Evolutionary conservation across 2,797 vertebrate species (phyloP).

Genomic region (Sebastes taczanowskii): DNA sequence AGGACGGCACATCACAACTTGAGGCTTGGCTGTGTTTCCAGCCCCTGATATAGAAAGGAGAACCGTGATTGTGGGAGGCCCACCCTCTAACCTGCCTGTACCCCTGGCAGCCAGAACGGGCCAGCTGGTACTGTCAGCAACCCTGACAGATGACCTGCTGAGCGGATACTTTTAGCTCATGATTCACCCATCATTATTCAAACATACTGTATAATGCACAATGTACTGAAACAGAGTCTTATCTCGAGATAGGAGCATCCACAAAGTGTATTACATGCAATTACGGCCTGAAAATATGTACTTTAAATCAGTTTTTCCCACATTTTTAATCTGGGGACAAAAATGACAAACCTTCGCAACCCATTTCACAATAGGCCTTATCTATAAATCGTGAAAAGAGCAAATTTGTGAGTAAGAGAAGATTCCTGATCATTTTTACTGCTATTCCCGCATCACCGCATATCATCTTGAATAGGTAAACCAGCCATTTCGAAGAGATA

Average conservation of each 20-base stretch:
- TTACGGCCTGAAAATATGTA: background rate
- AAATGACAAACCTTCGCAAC: no score
- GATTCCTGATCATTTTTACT: no score
- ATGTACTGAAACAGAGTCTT: slow-evolving; percentile 4
- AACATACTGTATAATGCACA: slow-evolving; percentile 43
- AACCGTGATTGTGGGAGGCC: slow-evolving; percentile 64
- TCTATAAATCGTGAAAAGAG: no score
- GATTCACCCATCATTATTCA: slow-evolving; percentile 70
- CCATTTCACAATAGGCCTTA: no score
- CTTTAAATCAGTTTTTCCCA: background rate
- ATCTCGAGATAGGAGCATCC: background rate
- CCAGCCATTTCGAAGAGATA: no score
- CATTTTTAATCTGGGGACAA: no score
- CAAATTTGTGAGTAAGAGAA: no score
- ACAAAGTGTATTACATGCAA: background rate
- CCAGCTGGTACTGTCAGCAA: slow-evolving; percentile 80
- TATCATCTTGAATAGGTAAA: no score
- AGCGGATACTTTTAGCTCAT: slow-evolving; percentile 76
- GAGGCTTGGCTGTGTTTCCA: slow-evolving; percentile 63
- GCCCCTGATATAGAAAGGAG: slow-evolving; percentile 61
- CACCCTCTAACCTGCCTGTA: slow-evolving; percentile 72
- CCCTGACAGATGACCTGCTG: slow-evolving; percentile 76
- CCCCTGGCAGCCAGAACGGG: slow-evolving; percentile 69
- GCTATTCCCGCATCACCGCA: no score
- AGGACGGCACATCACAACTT: slow-evolving; percentile 46